phyloP scores from a whole-genome alignment of 2,113 vertebrate species.

The Onychostruthus taczanowskii region DNA sequence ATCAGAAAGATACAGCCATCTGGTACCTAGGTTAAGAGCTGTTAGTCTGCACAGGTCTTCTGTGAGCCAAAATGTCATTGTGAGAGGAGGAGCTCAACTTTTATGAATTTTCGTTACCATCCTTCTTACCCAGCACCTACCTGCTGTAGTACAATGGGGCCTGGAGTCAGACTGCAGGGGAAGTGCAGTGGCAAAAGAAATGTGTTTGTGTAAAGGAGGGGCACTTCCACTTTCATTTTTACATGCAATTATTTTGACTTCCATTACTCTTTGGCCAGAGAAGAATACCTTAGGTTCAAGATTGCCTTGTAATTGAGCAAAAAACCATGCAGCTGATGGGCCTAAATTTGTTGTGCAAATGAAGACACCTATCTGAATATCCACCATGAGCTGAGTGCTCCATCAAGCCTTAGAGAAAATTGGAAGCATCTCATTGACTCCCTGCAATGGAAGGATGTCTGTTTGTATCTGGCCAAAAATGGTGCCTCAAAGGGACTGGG shows the following conservation, averaged over 20 bases:
- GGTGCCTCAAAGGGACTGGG: not conserved
- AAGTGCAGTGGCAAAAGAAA: not conserved
- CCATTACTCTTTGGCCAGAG: not conserved
- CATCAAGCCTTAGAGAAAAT: not conserved
- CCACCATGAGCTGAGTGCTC: not conserved
- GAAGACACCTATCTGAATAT: not conserved
- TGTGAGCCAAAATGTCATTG: not conserved
- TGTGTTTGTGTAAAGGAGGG: not conserved
- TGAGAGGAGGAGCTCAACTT: not conserved
- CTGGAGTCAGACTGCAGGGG: not conserved
- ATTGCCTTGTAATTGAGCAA: not conserved
- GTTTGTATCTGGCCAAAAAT: not conserved
- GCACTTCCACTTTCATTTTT: not conserved
- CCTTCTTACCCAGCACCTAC: not conserved
- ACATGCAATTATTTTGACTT: not conserved
- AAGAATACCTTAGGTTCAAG: not conserved
- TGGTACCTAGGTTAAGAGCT: not conserved
- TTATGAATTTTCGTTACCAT: not conserved
- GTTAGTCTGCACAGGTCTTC: not conserved
- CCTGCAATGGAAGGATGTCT: not conserved
- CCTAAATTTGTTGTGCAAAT: not conserved
- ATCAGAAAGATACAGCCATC: not conserved
- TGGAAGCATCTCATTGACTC: not conserved
- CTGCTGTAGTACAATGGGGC: not conserved
- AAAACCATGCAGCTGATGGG: not conserved